These are phyloP conservation scores for Champsocephalus gunnari DNA, from an alignment of 2,797 vertebrate species.

Conservation along the genomic window DNA sequence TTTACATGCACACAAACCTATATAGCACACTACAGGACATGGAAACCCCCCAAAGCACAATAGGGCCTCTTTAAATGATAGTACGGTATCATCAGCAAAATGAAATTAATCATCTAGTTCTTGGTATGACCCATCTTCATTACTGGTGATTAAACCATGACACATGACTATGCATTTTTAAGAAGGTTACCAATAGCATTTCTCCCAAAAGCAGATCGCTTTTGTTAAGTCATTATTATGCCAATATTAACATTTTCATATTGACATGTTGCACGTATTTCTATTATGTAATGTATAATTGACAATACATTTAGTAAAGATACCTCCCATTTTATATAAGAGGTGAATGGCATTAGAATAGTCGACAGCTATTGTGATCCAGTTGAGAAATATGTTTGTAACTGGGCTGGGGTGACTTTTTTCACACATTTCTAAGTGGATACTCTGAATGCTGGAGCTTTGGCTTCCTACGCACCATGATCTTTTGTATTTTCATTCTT, in stretches of 20 bases:
- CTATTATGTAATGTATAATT: background rate
- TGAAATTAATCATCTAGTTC: background rate
- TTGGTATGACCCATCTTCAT: background rate
- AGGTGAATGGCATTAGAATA: background rate
- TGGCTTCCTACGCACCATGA: background rate
- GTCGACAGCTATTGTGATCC: background rate
- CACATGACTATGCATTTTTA: background rate
- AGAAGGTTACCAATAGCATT: background rate
- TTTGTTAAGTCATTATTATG: background rate
- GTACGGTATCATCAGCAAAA: constrained; percentile 21
- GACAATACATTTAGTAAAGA: too few relatives aligned
- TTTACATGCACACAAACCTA: too few relatives aligned
- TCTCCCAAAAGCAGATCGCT: background rate
- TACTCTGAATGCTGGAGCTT: background rate
- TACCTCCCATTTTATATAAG: background rate
- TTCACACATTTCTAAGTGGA: background rate
- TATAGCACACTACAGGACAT: too few relatives aligned
- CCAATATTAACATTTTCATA: background rate
- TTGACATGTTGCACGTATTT: background rate
- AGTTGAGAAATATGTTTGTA: too few relatives aligned
- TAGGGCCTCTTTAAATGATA: background rate
- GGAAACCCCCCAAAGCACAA: too few relatives aligned
- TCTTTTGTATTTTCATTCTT: background rate
- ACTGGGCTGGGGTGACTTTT: background rate
- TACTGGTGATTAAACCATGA: background rate